Percentiles rank a stretch among this genome's conserved stretches.
Conservation (phyloP, 2,888 invertebrate species). For the Zygothrica quintamaculata region DNA sequence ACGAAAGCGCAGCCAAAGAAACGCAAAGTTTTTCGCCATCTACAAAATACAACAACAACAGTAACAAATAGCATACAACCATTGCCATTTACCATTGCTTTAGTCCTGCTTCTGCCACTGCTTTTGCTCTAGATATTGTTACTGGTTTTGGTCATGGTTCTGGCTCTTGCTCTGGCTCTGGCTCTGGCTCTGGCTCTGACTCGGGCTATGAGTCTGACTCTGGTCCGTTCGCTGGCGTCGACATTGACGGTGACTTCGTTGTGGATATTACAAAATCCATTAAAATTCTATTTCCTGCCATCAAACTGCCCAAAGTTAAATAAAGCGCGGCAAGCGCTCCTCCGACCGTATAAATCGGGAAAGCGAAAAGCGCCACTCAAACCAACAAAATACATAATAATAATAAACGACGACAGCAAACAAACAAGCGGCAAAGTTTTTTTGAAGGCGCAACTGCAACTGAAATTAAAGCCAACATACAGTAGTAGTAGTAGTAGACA, state of each 20-base stretch:
- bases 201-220: too few relatives aligned
- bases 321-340: slow-evolving; percentile 62
- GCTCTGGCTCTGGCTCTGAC: too few relatives aligned
- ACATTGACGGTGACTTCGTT: slow-evolving; percentile 25
- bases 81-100: slow-evolving; percentile 21
- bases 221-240: background rate
- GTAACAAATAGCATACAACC: too few relatives aligned
- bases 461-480: slow-evolving; percentile 48
- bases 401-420: slow-evolving; percentile 75
- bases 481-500: slow-evolving; percentile 52
- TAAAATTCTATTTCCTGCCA: slow-evolving; percentile 79
- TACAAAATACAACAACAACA: too few relatives aligned
- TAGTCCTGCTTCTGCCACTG: too few relatives aligned
- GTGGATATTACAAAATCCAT: slow-evolving; percentile 78
- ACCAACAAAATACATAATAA: slow-evolving; percentile 71
- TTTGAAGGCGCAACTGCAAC: slow-evolving; percentile 45
- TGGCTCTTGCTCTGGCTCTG: too few relatives aligned
- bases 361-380: slow-evolving; percentile 26
- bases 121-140: slow-evolving; percentile 1
- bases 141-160: too few relatives aligned
- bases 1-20: slow-evolving; percentile 30
- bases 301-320: slow-evolving; percentile 80
- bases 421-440: slow-evolving; percentile 70
- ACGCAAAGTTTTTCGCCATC: slow-evolving; percentile 46
- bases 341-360: slow-evolving; percentile 43